A percentile compares a stretch with the other conserved stretches of the same genome.
These are phyloP conservation scores for Syrrhaptes paradoxus DNA, from an alignment of 2,113 vertebrate species.

Conservation along the genomic window DNA sequence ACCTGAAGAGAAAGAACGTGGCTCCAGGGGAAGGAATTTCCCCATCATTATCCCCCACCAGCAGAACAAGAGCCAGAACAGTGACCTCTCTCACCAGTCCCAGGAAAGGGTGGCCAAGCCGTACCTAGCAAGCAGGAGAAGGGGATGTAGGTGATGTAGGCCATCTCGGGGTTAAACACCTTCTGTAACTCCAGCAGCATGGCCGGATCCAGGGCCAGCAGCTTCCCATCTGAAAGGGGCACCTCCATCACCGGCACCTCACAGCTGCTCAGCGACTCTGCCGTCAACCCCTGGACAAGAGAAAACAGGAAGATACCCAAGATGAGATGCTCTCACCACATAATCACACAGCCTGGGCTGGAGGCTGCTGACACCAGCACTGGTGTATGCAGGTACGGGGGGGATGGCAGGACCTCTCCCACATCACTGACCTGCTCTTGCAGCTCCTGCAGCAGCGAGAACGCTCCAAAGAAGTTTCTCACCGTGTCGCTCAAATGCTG, in stretches of 20 bases:
- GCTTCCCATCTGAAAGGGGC: slow-evolving; percentile 72
- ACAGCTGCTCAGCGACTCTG: slow-evolving; percentile 7
- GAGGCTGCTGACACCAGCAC: neutral
- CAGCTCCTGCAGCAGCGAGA: slow-evolving; percentile 85
- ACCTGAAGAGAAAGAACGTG: slow-evolving; percentile 68
- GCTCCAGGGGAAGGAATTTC: neutral
- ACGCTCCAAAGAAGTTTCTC: slow-evolving; percentile 86
- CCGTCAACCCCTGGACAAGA: slow-evolving; percentile 49
- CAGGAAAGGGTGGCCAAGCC: neutral
- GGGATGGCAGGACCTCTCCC: neutral
- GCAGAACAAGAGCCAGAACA: neutral
- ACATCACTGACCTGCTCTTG: slow-evolving; percentile 81
- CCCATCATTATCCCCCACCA: neutral
- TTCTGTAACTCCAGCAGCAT: slow-evolving; percentile 90
- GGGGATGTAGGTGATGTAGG: slow-evolving; percentile 91
- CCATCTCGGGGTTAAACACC: slow-evolving; percentile 95
- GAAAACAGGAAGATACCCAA: neutral
- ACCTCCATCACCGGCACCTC: slow-evolving; percentile 82
- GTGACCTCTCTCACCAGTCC: neutral
- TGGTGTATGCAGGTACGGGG: neutral
- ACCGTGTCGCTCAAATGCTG: slow-evolving; percentile 92
- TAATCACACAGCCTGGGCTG: neutral
- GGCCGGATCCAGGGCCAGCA: slow-evolving; percentile 76
- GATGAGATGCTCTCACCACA: neutral
- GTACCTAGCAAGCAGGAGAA: slow-evolving; percentile 95